Base-by-base conservation (phyloP, 2,888 invertebrate species). In the Parochlus steinenii region DNA sequence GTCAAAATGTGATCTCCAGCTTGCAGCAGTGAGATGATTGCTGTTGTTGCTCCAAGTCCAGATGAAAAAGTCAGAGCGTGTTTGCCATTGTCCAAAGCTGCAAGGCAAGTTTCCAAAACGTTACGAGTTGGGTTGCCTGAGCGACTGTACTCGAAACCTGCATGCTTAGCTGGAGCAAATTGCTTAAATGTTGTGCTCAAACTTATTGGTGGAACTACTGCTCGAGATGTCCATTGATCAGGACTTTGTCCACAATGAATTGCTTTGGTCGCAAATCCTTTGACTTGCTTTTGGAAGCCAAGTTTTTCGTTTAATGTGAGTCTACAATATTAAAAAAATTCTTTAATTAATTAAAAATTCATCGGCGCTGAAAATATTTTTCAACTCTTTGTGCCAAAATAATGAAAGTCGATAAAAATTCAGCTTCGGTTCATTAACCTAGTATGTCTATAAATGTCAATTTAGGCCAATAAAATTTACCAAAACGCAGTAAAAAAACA, bases 101-200 rank as follows among this genome's bases (percentile, higher is more conserved):
- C 95, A 27, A 99, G 56, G 51, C 89, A 87, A 45, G 72, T 67
- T 60, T 98, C 93, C 39, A 97, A 62, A 15, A 80, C 78, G 44
- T 80, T 74, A 42, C 97, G 67, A 1, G 89, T 83, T 17, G 98
- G 97, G 61, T 98, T 98, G 22, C 92, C 92, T 51, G 87, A 82
- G 51, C 97, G 68, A 1, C 85, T 79, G 56, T 98, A 97, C 46
- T 92, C 92, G 56, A 65, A 95, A 33, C 82, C 80, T 10, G 34
- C 70, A 48, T 79, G 79, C 51, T 85, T 65, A 10, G 73, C 87
- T 2, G 95, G 95, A 11, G 68, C 79, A 42, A 71, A 70, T 55
- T 97, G 95, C 50, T 83, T 81, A 55, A 81, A 98, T 12, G 95
- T 98, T 2, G 97, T 90, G 2, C 93, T 74, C 47, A 81, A 65